phyloP scores from a whole-genome alignment of 1,140 invertebrate species.

The Aphelenchoides avenae region DNA sequence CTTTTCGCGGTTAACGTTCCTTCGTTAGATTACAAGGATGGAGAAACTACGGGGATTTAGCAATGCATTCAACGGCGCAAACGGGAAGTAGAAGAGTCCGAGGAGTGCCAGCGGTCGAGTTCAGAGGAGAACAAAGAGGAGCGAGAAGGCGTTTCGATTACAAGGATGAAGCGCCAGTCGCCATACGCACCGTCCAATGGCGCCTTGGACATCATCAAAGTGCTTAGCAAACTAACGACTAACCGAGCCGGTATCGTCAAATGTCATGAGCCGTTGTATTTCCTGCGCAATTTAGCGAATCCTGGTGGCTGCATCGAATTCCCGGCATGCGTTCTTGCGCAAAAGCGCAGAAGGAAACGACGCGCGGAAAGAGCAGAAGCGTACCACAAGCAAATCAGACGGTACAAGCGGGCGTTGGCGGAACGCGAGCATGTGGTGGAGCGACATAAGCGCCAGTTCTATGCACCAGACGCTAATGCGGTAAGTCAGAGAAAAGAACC shows the following conservation, averaged over 20 bases:
- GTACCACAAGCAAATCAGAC: constrained; percentile 21
- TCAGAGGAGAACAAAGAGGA: too few relatives aligned
- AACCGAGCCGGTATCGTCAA: background rate
- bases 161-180: constrained; percentile 41
- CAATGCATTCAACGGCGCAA: too few relatives aligned
- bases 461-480: constrained; percentile 36
- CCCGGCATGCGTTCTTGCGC: constrained; percentile 39
- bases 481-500: constrained; percentile 9
- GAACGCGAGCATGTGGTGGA: constrained; percentile 28
- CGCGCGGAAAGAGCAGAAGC: constrained; percentile 31
- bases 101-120: too few relatives aligned
- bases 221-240: constrained; percentile 18
- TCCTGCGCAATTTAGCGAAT: too few relatives aligned
- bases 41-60: constrained; percentile 10
- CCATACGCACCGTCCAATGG: constrained; percentile 35
- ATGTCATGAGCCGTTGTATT: too few relatives aligned
- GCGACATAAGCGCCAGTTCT: constrained; percentile 43
- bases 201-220: constrained; percentile 40
- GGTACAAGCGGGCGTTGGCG: constrained; percentile 18
- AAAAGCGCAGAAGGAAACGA: constrained; percentile 40
- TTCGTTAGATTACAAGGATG: background rate
- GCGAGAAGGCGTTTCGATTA: too few relatives aligned
- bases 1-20: too few relatives aligned
- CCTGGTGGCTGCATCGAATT: constrained; percentile 39
- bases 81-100: too few relatives aligned